Evolutionary conservation across 92 coral and sea anemone species (phyloP).

Genomic region (Plumapathes pennacea): DNA sequence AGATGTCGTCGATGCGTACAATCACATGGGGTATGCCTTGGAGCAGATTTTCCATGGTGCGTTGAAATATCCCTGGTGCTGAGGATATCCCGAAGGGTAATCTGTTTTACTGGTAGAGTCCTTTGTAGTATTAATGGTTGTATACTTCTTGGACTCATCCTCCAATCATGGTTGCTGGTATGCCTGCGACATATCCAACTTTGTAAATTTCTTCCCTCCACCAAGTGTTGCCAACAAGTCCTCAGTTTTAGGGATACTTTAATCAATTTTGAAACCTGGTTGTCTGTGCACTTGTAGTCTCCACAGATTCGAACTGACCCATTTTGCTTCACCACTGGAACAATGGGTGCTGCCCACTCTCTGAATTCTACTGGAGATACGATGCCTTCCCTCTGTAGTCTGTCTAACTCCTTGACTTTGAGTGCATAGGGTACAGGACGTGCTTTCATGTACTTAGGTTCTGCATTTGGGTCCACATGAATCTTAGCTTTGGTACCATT

Average conservation of each 20-base stretch:
- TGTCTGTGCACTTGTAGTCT: conserved; percentile 17
- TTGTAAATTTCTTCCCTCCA: conserved; percentile 27
- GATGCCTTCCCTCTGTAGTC: conserved; percentile 22
- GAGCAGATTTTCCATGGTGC: conserved; percentile 34
- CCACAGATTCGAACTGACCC: conserved; percentile 20
- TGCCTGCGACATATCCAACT: conserved; percentile 25
- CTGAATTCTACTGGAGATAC: conserved; percentile 35
- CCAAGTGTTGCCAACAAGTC: conserved; percentile 17
- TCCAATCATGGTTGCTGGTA: conserved; percentile 12
- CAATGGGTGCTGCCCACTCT: conserved; percentile 56
- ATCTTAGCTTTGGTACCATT: conserved; percentile 8
- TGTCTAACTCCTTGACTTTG: conserved; percentile 7
- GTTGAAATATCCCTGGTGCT: conserved; percentile 35
- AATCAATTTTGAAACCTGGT: conserved; percentile 37
- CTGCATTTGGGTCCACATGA: conserved; percentile 20
- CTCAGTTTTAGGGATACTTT: conserved; percentile 32
- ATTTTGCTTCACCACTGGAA: conserved; percentile 22
- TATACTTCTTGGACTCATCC: conserved; percentile 10
- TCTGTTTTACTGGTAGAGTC: conserved; percentile 28
- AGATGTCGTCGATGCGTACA: conserved; percentile 36
- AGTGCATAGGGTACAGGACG: conserved; percentile 22
- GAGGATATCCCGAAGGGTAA: conserved; percentile 30
- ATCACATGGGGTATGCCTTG: conserved; percentile 48
- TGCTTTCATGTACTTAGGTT: conserved; percentile 17
- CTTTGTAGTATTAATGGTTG: conserved; percentile 21